A percentile compares a stretch with the other conserved stretches of the same genome.
phyloP scores from a whole-genome alignment of 2,113 vertebrate genomes.

The Anolis carolinensis region DNA sequence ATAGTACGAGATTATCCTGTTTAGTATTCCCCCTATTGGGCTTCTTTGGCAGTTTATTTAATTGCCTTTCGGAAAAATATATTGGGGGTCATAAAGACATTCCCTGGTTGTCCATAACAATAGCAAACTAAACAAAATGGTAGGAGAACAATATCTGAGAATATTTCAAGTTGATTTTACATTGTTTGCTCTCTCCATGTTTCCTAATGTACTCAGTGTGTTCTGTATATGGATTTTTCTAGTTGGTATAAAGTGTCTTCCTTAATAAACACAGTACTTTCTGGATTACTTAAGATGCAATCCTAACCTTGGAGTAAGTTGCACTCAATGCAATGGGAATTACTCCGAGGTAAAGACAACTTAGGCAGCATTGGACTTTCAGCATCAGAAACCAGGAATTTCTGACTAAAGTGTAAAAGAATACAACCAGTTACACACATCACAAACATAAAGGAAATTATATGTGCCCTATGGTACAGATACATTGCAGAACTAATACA shows the following conservation, averaged over 20 bases:
- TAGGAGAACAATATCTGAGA: not conserved
- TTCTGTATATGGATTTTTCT: not conserved
- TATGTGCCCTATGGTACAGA: no score
- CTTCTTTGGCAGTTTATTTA: constrained; percentile 47
- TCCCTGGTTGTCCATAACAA: constrained; percentile 32
- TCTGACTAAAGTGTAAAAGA: constrained; percentile 29
- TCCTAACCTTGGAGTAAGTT: not conserved
- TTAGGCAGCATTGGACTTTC: not conserved
- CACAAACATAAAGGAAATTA: constrained; percentile 2
- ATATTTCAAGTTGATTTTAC: not conserved
- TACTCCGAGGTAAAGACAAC: not conserved
- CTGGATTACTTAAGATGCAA: constrained; percentile 3
- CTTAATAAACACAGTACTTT: not conserved
- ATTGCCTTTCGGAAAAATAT: constrained; percentile 28
- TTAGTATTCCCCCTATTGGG: constrained; percentile 25
- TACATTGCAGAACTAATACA: no score
- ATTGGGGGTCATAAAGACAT: constrained; percentile 33
- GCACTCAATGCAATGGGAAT: not conserved
- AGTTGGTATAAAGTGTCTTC: not conserved
- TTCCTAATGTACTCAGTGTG: not conserved
- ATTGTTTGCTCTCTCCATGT: not conserved
- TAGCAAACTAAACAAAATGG: not conserved
- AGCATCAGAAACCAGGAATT: constrained; percentile 9
- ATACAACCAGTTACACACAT: not conserved
- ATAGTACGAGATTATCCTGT: constrained; percentile 31